phyloP scores from a whole-genome alignment of 2,888 invertebrate genomes.

The Epirrhoe alternata region DNA sequence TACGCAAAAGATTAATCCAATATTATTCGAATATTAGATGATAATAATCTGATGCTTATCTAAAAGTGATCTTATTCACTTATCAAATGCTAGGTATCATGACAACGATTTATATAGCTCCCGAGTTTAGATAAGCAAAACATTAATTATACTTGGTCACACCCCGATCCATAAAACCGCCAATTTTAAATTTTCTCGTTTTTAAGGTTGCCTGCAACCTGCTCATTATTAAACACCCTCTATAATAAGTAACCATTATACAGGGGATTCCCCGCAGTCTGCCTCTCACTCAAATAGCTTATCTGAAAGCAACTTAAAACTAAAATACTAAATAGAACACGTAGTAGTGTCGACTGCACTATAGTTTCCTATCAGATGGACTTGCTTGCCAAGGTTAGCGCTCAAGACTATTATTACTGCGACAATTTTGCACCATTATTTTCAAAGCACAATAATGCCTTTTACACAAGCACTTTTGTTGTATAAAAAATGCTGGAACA shows the following conservation, averaged over 20 bases:
- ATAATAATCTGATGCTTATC: neutral
- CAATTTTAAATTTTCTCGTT: too few relatives aligned
- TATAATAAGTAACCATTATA: too few relatives aligned
- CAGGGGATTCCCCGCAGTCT: too few relatives aligned
- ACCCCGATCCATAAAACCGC: too few relatives aligned
- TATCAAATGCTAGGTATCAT: neutral
- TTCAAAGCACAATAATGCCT: conserved; percentile 41
- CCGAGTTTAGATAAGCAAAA: neutral
- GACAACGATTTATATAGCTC: neutral
- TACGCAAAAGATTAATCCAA: neutral
- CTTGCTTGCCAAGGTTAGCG: conserved; percentile 51
- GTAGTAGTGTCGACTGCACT: conserved; percentile 29
- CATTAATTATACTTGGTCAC: neutral
- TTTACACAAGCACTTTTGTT: conserved; percentile 44
- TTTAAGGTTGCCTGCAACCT: too few relatives aligned
- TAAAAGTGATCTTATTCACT: conserved; percentile 1
- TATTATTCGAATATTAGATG: neutral
- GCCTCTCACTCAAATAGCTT: neutral
- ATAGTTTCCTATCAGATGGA: conserved; percentile 49
- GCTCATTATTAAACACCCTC: too few relatives aligned
- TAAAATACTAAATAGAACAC: neutral
- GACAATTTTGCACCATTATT: conserved; percentile 55
- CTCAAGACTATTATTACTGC: conserved; percentile 48
- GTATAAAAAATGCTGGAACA: conserved; percentile 14
- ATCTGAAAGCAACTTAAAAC: neutral